Base-by-base conservation (phyloP, 2,113 vertebrate genomes). In the Sphaerodactylus townsendi region DNA sequence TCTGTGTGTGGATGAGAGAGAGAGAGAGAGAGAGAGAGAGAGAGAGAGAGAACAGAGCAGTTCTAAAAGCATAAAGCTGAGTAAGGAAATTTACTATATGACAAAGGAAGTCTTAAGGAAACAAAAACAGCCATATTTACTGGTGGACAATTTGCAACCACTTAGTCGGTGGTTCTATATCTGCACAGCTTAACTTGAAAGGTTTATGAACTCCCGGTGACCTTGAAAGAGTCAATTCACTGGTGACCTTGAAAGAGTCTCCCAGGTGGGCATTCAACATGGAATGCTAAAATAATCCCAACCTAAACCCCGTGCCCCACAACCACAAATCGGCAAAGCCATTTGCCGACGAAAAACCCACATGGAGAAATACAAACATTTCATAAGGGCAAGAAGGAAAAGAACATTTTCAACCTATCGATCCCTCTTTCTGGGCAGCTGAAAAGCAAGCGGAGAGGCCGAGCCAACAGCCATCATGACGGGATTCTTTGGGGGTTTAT, bases 331-430 rank as follows among this genome's bases (percentile, higher is more conserved):
- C 50, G 79, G 84, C 91, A 91, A 94, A 93, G 86, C 76, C 66
- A 93, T 88, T 86, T 83, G 68, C 59, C 68, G 89, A 41, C 17
- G 86, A 86, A 92, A 82, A 91, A 88, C 35, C 88, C 85, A 83
- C 73, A 86, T 90, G 85, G 79, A 83, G 87, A 92, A 93, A 87
- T 69, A 90, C 75, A 92, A 88, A 88, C 91, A 91, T 91, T 93
- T 93, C 86, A 85, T 91, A 89, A 85, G 83, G 56, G 86, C 66
- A 85, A 77, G 79, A 33, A 62, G 56, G 85, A 53, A n/a, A 44
- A 92, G 90, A 91, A 89, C 84, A 79, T 86, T 88, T 88, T 82
- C 82, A 77, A 81, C 75, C n/a, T 94, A 93, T 84, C 3, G 86
- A 93, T 95, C 90, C 89, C 62, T 62, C 46, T 68, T 91, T 81